phyloP scores from a whole-genome alignment of 2,113 vertebrate genomes.

The Agapornis roseicollis region DNA sequence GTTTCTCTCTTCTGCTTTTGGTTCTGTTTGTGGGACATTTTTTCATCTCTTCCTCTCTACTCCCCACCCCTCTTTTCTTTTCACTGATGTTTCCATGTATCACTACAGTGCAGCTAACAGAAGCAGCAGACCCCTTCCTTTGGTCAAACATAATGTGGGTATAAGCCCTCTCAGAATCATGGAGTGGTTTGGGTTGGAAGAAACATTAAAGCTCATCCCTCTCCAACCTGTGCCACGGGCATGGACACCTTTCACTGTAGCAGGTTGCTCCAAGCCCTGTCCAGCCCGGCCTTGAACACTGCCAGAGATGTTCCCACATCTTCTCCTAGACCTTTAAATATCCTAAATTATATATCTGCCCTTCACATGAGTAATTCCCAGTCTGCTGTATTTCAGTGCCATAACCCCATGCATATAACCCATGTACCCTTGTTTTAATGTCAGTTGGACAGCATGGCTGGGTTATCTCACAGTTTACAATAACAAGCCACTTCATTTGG shows the following conservation, averaged over 20 bases:
- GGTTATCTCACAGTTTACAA: not conserved
- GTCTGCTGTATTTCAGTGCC: not conserved
- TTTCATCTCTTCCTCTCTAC: not conserved
- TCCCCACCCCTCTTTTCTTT: too few species aligned
- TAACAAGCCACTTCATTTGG: not conserved
- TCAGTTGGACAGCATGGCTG: not conserved
- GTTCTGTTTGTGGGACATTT: not conserved
- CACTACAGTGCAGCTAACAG: not conserved
- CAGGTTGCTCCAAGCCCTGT: not conserved
- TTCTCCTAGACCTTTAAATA: not conserved
- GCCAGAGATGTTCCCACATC: not conserved
- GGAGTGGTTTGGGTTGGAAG: not conserved
- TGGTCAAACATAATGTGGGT: not conserved
- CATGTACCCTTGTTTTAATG: not conserved
- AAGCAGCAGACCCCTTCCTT: not conserved
- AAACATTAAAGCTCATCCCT: not conserved
- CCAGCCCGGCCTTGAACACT: not conserved
- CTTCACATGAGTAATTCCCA: not conserved
- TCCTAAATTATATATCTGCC: not conserved
- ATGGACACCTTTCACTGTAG: not conserved
- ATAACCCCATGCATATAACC: not conserved
- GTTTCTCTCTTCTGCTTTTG: not conserved
- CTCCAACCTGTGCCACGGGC: not conserved
- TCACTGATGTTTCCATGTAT: not conserved
- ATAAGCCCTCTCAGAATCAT: not conserved